Evolutionary conservation across 2,113 vertebrate species (phyloP).

Genomic region (Leptodactylus fuscus): DNA sequence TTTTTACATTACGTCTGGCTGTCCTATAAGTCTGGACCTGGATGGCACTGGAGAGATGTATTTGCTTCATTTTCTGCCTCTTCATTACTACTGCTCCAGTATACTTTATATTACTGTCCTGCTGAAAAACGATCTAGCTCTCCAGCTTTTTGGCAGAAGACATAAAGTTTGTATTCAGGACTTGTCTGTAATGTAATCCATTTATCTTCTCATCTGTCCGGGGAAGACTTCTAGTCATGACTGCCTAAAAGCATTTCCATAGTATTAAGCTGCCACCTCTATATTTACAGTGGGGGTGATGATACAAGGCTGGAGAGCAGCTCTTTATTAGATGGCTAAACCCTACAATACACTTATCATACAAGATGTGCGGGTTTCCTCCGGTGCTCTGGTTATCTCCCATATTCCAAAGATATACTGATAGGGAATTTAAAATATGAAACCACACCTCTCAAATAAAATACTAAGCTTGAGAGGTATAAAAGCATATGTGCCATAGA

Average conservation of each 20-base stretch:
- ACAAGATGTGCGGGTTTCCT: no score
- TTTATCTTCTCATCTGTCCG: background rate
- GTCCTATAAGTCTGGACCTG: background rate
- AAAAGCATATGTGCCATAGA: no score
- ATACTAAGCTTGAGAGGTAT: no score
- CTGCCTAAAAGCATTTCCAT: background rate
- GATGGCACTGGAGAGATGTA: background rate
- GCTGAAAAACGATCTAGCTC: background rate
- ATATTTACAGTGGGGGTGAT: no score
- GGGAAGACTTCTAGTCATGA: background rate
- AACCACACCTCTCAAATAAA: no score
- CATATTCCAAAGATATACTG: no score
- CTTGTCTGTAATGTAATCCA: constrained; percentile 13
- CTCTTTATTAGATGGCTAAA: no score
- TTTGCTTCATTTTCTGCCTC: background rate
- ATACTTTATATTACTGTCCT: background rate
- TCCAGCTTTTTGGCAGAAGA: background rate
- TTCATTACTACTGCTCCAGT: background rate
- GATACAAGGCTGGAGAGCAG: no score
- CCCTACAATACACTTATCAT: no score
- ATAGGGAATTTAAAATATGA: no score
- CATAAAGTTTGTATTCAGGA: background rate
- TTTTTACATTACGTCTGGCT: background rate
- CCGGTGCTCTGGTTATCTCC: no score
- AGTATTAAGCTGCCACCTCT: background rate